Conservation (phyloP, 2,113 vertebrate species). For the Pterocles orientalis region DNA sequence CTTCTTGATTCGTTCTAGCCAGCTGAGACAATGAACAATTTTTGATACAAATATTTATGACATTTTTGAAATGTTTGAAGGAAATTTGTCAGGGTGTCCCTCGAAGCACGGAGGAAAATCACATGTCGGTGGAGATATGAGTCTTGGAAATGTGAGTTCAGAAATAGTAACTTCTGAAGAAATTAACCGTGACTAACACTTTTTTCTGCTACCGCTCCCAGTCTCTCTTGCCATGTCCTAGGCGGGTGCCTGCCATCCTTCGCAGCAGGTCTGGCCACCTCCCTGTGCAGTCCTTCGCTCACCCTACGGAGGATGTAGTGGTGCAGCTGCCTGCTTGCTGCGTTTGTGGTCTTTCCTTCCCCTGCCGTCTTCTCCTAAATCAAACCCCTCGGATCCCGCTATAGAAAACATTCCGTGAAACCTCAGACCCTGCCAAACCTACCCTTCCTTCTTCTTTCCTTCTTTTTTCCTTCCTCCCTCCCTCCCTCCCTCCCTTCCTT, state of each 20-base stretch:
- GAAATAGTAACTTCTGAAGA: not conserved
- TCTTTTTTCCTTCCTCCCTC: no score
- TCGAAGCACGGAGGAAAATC: not conserved
- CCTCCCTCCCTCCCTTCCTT: no score
- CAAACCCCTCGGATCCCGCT: not conserved
- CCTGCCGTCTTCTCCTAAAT: not conserved
- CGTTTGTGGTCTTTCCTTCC: not conserved
- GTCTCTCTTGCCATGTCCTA: not conserved
- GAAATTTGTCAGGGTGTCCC: not conserved
- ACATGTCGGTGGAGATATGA: not conserved
- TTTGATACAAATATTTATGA: not conserved
- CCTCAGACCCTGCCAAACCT: not conserved
- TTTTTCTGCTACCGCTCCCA: not conserved
- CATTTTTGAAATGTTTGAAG: not conserved
- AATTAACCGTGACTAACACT: not conserved
- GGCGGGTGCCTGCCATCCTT: not conserved
- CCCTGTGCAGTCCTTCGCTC: not conserved
- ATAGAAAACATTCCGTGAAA: not conserved
- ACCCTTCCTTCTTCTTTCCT: not conserved
- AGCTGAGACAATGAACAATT: constrained; percentile 19
- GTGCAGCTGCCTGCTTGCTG: not conserved
- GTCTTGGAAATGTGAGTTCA: not conserved
- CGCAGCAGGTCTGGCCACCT: not conserved
- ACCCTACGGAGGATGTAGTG: not conserved
- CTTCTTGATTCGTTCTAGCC: not conserved